These are phyloP conservation scores for Eupithecia vulgata DNA, from an alignment of 2,888 invertebrate species.

Conservation along the genomic window DNA sequence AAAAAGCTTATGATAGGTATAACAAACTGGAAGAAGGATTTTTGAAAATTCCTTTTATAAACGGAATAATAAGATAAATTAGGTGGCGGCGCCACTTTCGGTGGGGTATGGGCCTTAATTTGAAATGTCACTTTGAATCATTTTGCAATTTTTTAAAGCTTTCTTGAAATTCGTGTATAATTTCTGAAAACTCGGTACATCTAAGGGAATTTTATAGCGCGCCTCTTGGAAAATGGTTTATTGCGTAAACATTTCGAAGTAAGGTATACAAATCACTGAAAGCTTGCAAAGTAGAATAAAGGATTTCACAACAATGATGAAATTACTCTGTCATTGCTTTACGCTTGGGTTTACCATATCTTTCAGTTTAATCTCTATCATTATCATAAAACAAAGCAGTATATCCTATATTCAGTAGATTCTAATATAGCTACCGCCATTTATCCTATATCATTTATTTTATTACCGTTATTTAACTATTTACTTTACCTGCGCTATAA, in stretches of 20 bases:
- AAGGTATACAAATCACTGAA: background rate
- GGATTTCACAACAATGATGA: background rate
- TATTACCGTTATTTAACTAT: no score
- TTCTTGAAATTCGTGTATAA: background rate
- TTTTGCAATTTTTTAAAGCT: conserved; percentile 7
- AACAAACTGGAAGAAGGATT: no score
- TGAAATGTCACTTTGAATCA: conserved; percentile 35
- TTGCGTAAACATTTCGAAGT: background rate
- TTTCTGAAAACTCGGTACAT: background rate
- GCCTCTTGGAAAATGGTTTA: background rate
- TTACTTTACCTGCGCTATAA: no score
- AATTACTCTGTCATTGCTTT: background rate
- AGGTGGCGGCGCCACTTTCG: no score
- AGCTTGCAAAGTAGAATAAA: background rate
- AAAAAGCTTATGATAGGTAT: no score
- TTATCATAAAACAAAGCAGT: no score
- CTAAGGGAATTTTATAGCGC: background rate
- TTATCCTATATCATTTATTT: no score
- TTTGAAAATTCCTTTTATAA: no score
- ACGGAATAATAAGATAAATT: no score
- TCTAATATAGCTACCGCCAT: no score
- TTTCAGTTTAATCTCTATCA: background rate
- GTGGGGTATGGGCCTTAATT: no score
- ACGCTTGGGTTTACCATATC: background rate
- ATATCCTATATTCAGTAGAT: no score